phyloP scores from a whole-genome alignment of 1,140 invertebrate species.

The Eriosoma lanigerum region DNA sequence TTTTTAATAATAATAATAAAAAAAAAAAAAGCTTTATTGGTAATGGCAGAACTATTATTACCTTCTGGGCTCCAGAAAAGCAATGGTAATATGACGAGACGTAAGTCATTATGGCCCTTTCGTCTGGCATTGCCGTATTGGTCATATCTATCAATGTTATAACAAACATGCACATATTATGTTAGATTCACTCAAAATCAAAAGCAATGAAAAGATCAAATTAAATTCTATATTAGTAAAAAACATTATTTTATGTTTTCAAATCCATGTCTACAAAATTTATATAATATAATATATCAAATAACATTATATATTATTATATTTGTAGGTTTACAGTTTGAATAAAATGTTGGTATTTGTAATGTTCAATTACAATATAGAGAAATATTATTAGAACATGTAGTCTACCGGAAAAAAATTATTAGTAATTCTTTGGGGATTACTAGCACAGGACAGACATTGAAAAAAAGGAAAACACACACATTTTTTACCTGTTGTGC shows the following conservation, averaged over 20 bases:
- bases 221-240: too few relatives aligned
- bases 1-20: too few relatives aligned
- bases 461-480: background rate
- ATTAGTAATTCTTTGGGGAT: conserved; percentile 6
- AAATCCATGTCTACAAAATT: too few relatives aligned
- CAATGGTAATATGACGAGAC: conserved; percentile 99
- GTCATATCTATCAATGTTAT: conserved; percentile 82
- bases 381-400: too few relatives aligned
- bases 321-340: too few relatives aligned
- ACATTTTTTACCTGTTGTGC: conserved; percentile 85
- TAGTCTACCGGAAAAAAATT: background rate
- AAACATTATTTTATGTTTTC: too few relatives aligned
- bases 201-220: conserved; percentile 3
- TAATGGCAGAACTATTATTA: conserved; percentile 59
- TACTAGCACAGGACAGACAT: conserved; percentile 10
- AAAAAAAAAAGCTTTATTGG: background rate
- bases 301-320: too few relatives aligned
- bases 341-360: too few relatives aligned
- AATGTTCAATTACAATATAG: too few relatives aligned
- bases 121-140: conserved; percentile 97
- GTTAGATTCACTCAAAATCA: conserved; percentile 50
- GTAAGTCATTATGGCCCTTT: conserved; percentile 99
- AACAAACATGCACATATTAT: conserved; percentile 55
- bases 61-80: conserved; percentile 99
- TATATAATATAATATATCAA: too few relatives aligned